Conservation (phyloP, 2,888 invertebrate species). For the Eupithecia vulgata region DNA sequence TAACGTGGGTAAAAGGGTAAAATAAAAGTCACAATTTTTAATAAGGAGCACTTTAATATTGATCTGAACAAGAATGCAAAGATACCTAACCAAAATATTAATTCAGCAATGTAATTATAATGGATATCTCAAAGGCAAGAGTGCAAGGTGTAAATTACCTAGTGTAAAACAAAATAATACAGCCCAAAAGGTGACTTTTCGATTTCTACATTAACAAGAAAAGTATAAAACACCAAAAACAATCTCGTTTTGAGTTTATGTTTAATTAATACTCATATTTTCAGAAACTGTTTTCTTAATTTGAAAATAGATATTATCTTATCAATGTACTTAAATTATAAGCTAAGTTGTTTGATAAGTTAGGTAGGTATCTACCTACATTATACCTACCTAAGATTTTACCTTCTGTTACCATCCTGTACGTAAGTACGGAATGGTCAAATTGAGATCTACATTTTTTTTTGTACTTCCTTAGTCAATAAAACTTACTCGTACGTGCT, state of each 20-base stretch:
- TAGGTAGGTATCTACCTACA: too few species aligned
- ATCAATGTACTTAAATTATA: too few species aligned
- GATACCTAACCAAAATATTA: background rate
- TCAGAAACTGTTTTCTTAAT: too few species aligned
- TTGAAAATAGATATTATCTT: too few species aligned
- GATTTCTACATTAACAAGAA: background rate
- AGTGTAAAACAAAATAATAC: background rate
- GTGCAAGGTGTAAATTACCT: background rate
- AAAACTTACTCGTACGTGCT: background rate
- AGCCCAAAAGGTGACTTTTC: background rate
- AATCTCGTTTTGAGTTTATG: background rate
- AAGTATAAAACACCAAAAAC: background rate
- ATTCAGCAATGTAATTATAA: background rate
- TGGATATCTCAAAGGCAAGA: background rate
- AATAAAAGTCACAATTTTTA: background rate
- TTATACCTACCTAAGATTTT: too few species aligned
- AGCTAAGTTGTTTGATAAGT: too few species aligned
- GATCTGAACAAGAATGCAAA: background rate
- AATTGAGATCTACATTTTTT: too few species aligned
- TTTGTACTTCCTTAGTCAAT: too few species aligned
- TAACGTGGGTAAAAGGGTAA: background rate
- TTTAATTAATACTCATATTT: too few species aligned
- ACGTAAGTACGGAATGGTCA: too few species aligned
- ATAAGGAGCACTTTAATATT: background rate
- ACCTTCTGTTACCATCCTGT: too few species aligned